Evolutionary conservation across 2,797 vertebrate genomes (phyloP).

Genomic region (Allobates femoralis): DNA sequence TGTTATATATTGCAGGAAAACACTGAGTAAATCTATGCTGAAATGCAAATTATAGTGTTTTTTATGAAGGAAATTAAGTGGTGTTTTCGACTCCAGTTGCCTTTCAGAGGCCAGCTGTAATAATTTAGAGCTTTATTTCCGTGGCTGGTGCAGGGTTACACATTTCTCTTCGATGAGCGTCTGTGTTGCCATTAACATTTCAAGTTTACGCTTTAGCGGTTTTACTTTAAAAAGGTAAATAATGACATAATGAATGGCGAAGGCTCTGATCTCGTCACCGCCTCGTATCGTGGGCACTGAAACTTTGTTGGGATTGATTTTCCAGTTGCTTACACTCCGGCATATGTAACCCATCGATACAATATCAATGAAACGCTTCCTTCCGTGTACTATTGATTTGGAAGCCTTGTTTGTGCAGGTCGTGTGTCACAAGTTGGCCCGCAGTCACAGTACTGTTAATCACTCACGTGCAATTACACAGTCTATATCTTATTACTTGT

Average conservation of each 20-base stretch:
- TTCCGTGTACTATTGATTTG: background rate
- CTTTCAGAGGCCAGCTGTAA: constrained; percentile 35
- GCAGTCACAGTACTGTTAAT: too few relatives aligned
- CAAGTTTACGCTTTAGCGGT: background rate
- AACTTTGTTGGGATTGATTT: background rate
- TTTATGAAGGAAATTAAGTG: constrained; percentile 45
- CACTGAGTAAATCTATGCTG: constrained; percentile 71
- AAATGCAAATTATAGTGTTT: constrained; percentile 68
- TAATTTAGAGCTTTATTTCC: constrained; percentile 27
- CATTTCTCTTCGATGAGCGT: constrained; percentile 11
- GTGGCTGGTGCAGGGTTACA: background rate
- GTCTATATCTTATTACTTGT: background rate
- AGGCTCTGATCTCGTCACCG: background rate
- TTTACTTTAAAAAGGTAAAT: constrained; percentile 1
- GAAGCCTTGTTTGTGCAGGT: too few relatives aligned
- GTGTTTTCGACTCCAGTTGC: constrained; percentile 29
- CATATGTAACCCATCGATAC: background rate
- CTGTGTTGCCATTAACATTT: background rate
- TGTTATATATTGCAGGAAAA: constrained; percentile 60
- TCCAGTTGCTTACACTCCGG: background rate
- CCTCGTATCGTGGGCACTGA: background rate
- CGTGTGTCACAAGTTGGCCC: background rate
- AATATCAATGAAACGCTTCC: background rate
- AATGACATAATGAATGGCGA: background rate
- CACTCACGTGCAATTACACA: background rate